Base-by-base conservation (phyloP, 2,113 vertebrate species). In the Solenodon paradoxus region DNA sequence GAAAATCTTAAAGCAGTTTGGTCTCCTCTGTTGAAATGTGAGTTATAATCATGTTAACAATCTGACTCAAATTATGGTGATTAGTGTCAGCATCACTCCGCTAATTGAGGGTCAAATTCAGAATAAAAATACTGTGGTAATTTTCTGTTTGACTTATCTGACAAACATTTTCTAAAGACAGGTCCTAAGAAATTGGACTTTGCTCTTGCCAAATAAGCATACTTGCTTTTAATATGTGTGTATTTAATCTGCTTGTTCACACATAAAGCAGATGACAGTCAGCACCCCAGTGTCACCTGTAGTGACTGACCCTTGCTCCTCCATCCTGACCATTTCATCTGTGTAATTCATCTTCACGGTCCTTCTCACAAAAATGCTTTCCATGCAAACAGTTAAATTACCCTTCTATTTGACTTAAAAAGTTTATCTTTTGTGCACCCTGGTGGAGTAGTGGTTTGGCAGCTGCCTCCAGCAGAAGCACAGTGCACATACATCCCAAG, bases 1-100 rank as follows among this genome's bases (percentile, higher is more conserved):
- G 90, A 94, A 89, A 45, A 61, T 87, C 89, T 83, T 83, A 63
- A 82, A 66, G 49, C 57, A 28, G 22, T 64, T 53, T 87, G 87
- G 51, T 75, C 75, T 79, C 35, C 78, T 7, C 9, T 87, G 35
- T 53, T 87, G 66, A 84, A 77, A 87, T 79, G 55, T 32, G 63
- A 57, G 38, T 92, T 28, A 3, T 55, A 53, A n/a, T 57, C 61
- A 72, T 61, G 55, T 90, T 57, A 59, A 66, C 66, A 66, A 20
- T 74, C 51, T 69, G 53, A 95, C 2, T 82, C 57, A n/a, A 26
- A n/a, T 83, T 61, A 22, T 13, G 7, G 9, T 89, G 28, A 66
- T 61, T 63, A 72, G 19, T 47, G 0, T 68, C 32, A 74, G 6
- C 8, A 71, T 9, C 7, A 7, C 45, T 59, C 28, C 92, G 17